Evolutionary conservation across 2,113 vertebrate genomes (phyloP), one percentile per base, ranked within the genome.

Genomic region (Cygnus atratus): DNA sequence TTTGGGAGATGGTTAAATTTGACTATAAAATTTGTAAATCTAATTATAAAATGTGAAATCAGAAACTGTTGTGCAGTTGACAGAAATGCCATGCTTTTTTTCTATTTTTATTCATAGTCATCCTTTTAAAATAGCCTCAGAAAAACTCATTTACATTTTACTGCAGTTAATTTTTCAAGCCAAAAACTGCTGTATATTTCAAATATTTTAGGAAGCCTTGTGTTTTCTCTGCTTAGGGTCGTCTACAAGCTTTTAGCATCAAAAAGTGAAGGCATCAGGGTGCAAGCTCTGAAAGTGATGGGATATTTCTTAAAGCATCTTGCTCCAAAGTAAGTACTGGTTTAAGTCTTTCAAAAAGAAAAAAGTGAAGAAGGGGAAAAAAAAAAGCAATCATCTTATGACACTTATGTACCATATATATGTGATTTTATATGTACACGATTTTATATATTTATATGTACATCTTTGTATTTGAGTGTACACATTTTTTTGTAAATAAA

Each of bases 181-280:
- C 12, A 43, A 48, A 83, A 84, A 29, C 8, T 52, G 10, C 20
- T n/a, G 7, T 39, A 25, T 68, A 25, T 66, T 84, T 85, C 33
- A 68, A 39, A 71, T 66, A 39, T 76, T 67, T 96, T 25, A 93
- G 22, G 43, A 89, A 77, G 16, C 52, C 46, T 92, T 91, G 7
- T 95, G 6, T 91, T 97, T 97, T 94, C 61, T 94, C 84, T 14
- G 33, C 80, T 94, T 97, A 99, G 99, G 73, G 99, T 99, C 66
- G 98, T 99, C 95, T 99, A 99, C 96, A 99, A 99, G 95, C 98
- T 99, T 81, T 93, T 99, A 97, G 99, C 99, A n/a, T 99, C 99
- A 19, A 99, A 98, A 96, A 98, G 98, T 86, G 99, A 99, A 98
- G 98, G 98, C 87, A 99, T 99, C 92, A 97, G 99, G 93, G 99